Evolutionary conservation across 2,113 vertebrate genomes (phyloP).

Genomic region (Phalacrocorax brasilianus): DNA sequence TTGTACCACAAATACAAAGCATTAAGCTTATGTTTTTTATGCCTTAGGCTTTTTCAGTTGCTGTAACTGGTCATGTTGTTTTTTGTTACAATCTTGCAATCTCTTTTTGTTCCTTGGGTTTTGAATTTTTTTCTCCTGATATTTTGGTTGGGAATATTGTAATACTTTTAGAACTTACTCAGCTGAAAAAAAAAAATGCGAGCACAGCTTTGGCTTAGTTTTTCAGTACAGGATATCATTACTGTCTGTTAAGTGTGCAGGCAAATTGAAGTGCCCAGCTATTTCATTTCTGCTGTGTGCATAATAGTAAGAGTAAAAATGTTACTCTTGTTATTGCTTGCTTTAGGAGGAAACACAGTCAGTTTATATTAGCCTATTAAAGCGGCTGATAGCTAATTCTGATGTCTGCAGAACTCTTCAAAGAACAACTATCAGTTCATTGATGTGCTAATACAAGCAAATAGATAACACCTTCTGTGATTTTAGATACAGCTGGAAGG

Average conservation of each 20-base stretch:
- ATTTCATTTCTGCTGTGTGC: neutral
- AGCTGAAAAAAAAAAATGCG: neutral
- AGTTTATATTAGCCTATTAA: neutral
- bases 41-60: neutral
- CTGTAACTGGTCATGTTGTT: neutral
- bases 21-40: neutral
- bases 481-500: constrained; percentile 16
- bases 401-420: neutral
- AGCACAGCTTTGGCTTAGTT: neutral
- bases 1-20: neutral
- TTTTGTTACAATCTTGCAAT: neutral
- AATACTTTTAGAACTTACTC: neutral
- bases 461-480: neutral
- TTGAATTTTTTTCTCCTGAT: neutral
- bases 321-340: neutral
- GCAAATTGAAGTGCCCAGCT: neutral
- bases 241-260: neutral
- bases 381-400: neutral
- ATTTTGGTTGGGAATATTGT: neutral
- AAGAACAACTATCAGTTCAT: neutral
- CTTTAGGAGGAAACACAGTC: neutral
- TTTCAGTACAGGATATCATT: neutral
- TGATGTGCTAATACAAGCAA: neutral
- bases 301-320: neutral
- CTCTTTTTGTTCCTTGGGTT: neutral